Conservation (phyloP, 2,113 vertebrate genomes). For the Cebus imitator region DNA sequence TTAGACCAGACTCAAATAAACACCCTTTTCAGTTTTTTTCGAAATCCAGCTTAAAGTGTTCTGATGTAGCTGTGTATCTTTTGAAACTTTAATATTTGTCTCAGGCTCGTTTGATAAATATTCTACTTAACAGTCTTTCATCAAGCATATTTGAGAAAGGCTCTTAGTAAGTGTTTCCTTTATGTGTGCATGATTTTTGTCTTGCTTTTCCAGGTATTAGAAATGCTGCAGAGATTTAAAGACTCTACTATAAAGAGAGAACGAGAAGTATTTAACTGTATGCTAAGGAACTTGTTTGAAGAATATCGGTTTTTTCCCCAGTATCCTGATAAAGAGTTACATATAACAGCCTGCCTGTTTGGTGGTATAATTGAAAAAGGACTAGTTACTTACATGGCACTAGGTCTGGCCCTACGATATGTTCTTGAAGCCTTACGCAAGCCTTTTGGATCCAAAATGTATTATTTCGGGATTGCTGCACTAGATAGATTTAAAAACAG, state of each 20-base stretch:
- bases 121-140: background rate
- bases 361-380: slow-evolving; percentile 99
- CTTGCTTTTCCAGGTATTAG: slow-evolving; percentile 90
- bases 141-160: slow-evolving; percentile 6
- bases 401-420: slow-evolving; percentile 96
- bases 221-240: slow-evolving; percentile 99
- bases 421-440: slow-evolving; percentile 99
- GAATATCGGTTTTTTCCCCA: slow-evolving; percentile 99
- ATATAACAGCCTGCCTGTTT: slow-evolving; percentile 99
- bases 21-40: background rate
- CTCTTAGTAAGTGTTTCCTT: slow-evolving; percentile 43
- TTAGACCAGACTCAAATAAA: background rate
- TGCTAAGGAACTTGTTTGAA: slow-evolving; percentile 98
- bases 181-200: slow-evolving; percentile 12
- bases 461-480: slow-evolving; percentile 99
- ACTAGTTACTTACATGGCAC: slow-evolving; percentile 98
- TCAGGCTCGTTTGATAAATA: background rate
- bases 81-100: background rate
- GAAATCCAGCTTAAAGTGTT: background rate
- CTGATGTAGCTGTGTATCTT: background rate
- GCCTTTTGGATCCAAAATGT: slow-evolving; percentile 99
- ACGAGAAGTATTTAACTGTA: slow-evolving; percentile 98
- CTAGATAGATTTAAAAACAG: slow-evolving; percentile 99
- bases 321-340: slow-evolving; percentile 99
- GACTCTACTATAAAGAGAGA: slow-evolving; percentile 98